Evolutionary conservation across 1,140 invertebrate species (phyloP), one percentile per base, ranked within the genome.

Genomic region (Ctenoplectra terminalis): DNA sequence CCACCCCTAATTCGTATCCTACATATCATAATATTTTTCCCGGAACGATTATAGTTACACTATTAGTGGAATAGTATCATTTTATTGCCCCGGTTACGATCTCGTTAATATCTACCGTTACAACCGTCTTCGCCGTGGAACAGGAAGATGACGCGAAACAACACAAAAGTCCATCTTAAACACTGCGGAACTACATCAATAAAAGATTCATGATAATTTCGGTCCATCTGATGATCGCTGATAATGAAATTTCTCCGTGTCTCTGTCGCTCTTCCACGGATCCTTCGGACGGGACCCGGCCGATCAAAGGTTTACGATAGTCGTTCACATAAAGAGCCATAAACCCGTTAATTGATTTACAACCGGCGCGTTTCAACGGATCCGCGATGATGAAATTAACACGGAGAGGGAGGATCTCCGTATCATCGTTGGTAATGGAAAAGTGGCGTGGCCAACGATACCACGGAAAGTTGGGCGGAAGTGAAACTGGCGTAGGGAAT

Each of bases 301-400:
- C 34, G 52, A 64, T 31, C 54, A 54, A 34, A 67, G 34, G n/a
- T 80, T 75, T 70, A 83, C 20, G 81, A 40, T 46, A 61, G 48
- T 31, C 34, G 50, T 74, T 54, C 70, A 9, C 37, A 5, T 17
- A 31, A 78, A 63, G 6, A 29, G 54, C 8, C 43, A 43, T 84
- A 82, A 87, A 87, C 26, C 17, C 23, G 43, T 52, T 86, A 86
- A 88, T 86, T 86, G 82, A 88, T 88, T 88, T 88, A 86, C 56
- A 77, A 63, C 17, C 43, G 11, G 67, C 48, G 50, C 58, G 54
- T 70, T 75, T 84, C 54, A 74, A 48, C 70, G 54, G 63, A 85
- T 66, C 72, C 50, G 2, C 48, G 60, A 71, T 46, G 64, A 84
- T 74, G 67, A 73, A 85, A 75, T 88, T 88, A 84, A 85, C 64